Base-by-base conservation (phyloP, 2,888 invertebrate species). In the Aethes cnicana region DNA sequence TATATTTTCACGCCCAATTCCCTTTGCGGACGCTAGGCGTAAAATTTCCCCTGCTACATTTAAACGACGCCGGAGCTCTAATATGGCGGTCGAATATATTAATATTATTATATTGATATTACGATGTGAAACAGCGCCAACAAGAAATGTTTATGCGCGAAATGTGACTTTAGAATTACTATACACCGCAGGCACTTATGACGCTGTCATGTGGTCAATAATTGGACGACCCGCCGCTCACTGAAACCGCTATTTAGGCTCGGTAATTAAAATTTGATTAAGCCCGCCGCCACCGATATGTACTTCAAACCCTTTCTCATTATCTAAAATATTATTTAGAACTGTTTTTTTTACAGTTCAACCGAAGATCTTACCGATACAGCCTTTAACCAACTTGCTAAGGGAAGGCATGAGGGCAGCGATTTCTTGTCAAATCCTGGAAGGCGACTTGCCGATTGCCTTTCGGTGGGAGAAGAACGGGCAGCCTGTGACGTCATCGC, bases 391-490 rank as follows among this genome's bases (percentile, higher is more conserved):
- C 54, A 94, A 95, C 77, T 91, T 96, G 75, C 87, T 95, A 56
- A 90, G 94, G 30, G 96, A 96, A 86, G 96, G 96, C 50, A 95
- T 96, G 93, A 91, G 97, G 63, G 96, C 96, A 21, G 96, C 96
- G 55, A 96, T 97, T 74, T 94, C 96, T 62, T 97, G 97, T 80
- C 95, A 96, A 86, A 95, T 97, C 76, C 92, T 96, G 75, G 96
- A 97, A 85, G 97, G 98, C 14, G 97, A 98, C 88, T 92, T 96
- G 66, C 98, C 98, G 37, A 94, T 98, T 64, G 94, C 94, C 62
- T 96, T 98, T 85, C 93, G 94, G 46, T 98, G 97, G 97, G 95
- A 96, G 73, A 94, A 97, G 81, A 95, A 97, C 77, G 95, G 94
- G 36, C 94, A 94, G 72, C 91, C 94, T 3, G 92, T 96, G 64